Evolutionary conservation across 2,797 vertebrate genomes (phyloP).

Genomic region (Anguilla anguilla): DNA sequence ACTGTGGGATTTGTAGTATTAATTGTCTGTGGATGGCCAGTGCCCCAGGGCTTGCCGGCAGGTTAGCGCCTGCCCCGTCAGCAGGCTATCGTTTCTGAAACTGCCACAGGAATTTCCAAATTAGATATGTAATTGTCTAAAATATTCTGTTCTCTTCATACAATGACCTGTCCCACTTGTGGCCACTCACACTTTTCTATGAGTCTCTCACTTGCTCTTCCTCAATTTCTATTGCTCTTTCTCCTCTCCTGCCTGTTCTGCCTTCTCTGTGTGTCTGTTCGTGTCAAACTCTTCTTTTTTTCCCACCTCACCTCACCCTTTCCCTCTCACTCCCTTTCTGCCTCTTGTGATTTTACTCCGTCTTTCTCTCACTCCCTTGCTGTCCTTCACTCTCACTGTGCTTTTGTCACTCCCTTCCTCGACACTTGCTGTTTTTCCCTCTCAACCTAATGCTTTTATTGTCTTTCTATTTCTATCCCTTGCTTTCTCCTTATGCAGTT

Average conservation of each 20-base stretch:
- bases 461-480: not conserved
- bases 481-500: constrained; percentile 46
- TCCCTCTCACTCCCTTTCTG: not conserved
- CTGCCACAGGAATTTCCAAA: not conserved
- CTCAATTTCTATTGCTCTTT: not conserved
- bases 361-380: constrained; percentile 44
- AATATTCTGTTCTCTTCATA: not conserved
- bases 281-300: not conserved
- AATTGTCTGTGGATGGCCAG: not conserved
- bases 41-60: not conserved
- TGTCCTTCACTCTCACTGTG: not conserved
- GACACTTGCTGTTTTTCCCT: not conserved
- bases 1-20: not conserved
- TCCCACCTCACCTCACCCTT: not conserved
- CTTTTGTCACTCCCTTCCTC: not conserved
- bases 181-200: not conserved
- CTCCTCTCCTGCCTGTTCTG: not conserved
- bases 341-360: not conserved
- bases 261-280: not conserved
- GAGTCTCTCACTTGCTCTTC: not conserved
- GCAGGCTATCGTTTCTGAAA: not conserved
- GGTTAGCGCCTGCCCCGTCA: not conserved
- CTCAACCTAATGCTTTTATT: not conserved
- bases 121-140: constrained; percentile 29
- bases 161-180: not conserved